Evolutionary conservation across 2,888 invertebrate species (phyloP), one percentile per base, ranked within the genome.

Genomic region (Furcula furcula): DNA sequence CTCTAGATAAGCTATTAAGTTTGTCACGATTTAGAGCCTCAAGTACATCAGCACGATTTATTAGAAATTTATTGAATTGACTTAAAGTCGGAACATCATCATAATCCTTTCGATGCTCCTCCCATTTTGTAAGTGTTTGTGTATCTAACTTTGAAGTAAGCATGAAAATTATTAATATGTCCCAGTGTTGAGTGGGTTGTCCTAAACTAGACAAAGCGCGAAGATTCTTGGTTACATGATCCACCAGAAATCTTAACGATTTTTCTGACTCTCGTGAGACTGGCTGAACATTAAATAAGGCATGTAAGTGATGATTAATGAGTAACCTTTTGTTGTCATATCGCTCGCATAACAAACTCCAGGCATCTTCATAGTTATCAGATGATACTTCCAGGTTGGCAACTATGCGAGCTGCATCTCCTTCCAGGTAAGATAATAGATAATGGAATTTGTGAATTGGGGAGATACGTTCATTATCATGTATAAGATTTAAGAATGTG

Each of bases 181-280:
- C 51, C 49, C 51, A 54, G 4, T 52, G 25, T n/a, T 47, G 42
- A 7, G 50, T 55, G 1, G 54, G 46, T 6, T 43, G 48, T 0
- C 50, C 51, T 5, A 59, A 31, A 7, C 41, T 54, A 1, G 29
- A 4, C 11, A 59, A 26, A 0, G 60, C 57, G 1, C 58, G 43
- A 20, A 59, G 34, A 16, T 60, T 51, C 20, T 60, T 59, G 0
- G 47, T 45, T 0, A 59, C 36, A 12, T 55, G 46, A 21, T 55
- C 53, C 1, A 54, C 41, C 20, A 59, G 23, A 22, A 38, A 47
- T n/a, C 46, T 38, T 3, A 55, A 37, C 0, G 47, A 46, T 0
- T 12, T 22, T 23, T 52, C 43, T 6, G 52, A 36, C 7, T 55
- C 49, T 3, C 41, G 31, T 10, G 29, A 13, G 5, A 45, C 9